Base-by-base conservation (phyloP, 2,797 vertebrate genomes). In the Ctenochaetus hawaiiensis region DNA sequence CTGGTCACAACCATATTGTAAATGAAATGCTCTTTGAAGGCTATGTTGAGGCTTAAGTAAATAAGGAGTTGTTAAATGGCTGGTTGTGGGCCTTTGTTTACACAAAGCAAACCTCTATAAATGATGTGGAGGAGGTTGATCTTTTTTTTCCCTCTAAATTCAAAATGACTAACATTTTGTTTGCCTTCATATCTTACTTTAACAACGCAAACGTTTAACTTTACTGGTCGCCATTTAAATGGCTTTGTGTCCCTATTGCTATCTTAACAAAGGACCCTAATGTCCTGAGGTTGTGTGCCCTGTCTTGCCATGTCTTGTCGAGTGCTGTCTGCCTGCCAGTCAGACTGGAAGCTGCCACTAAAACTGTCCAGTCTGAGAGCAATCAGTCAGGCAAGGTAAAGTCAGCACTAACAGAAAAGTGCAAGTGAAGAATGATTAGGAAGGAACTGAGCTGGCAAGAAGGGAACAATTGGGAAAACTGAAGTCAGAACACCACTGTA, bases 381-480 rank as follows among this genome's bases (percentile, higher is more conserved):
- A 41, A 45, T 72, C 26, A 69, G 30, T 39, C 73, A 68, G 69
- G 56, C 60, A n/a, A 34, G 59, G 34, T 53, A 41, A 84, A 64
- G 68, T 82, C 62, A 69, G 67, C 77, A 52, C 47, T 51, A 58
- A 59, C 23, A 51, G 22, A 69, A 79, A 80, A 77, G 77, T 76
- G 65, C 30, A 67, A 72, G 63, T 59, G 16, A 63, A 48, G 69
- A 73, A 43, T 49, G 58, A 75, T 78, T 13, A 30, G 52, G 8
- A 67, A 43, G 20, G 16, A 72, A 74, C 8, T 67, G n/a, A 53
- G 45, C 41, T 18, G 37, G 22, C 72, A 74, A 12, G 43, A 67
- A 44, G 4, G 23, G 4, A 67, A 47, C 18, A 48, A 65, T 75
- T 60, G 0, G 9, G 6, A 14, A 53, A 30, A 66, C 22, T 41